Conservation (phyloP, 2,113 vertebrate genomes). For the Myiagra hebetior region DNA sequence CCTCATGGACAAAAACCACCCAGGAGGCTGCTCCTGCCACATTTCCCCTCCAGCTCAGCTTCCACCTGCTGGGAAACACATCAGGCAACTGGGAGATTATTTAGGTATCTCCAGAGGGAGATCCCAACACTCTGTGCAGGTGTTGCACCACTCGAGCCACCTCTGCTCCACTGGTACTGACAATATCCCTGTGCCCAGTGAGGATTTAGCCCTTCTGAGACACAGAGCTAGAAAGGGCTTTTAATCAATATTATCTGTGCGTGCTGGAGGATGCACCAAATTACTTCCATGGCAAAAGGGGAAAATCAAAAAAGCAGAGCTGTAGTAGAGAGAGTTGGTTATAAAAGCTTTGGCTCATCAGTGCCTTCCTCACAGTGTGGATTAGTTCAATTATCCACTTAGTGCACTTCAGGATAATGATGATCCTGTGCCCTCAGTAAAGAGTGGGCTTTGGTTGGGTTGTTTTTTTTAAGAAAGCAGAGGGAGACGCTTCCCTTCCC, state of each 20-base stretch:
- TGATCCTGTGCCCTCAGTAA: neutral
- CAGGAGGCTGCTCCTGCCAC: neutral
- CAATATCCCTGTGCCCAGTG: neutral
- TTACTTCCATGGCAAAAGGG: neutral
- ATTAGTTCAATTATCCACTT: conserved; percentile 28
- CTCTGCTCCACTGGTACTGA: neutral
- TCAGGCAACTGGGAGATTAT: neutral
- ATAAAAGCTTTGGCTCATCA: neutral
- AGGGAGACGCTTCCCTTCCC: neutral
- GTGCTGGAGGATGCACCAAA: neutral
- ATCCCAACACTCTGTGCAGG: neutral
- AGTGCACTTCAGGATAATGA: neutral
- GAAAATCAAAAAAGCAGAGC: neutral
- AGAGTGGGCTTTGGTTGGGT: neutral
- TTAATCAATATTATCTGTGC: rapidly evolving
- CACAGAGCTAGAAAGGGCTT: neutral
- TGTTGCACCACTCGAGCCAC: neutral
- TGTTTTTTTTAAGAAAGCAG: neutral
- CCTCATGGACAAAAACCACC: neutral
- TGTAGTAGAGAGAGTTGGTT: neutral
- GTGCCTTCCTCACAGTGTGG: neutral
- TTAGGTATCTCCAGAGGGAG: neutral
- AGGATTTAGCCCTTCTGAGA: neutral
- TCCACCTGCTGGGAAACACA: neutral
- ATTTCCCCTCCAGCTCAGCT: neutral